These are phyloP conservation scores for Heliconius himera DNA, from an alignment of 1,140 invertebrate species.

Conservation along the genomic window DNA sequence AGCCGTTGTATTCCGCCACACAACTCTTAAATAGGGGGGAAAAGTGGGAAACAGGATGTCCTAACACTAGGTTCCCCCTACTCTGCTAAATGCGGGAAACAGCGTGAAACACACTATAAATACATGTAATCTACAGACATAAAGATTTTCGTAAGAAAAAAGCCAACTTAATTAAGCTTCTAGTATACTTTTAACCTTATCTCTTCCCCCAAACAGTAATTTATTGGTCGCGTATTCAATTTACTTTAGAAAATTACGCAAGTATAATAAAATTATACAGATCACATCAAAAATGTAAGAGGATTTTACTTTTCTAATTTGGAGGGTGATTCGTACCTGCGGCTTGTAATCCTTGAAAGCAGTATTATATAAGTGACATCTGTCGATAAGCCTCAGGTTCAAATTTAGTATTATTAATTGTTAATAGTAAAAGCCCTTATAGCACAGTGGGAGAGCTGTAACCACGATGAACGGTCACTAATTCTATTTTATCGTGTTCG, in stretches of 20 bases:
- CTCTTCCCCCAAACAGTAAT: conserved; percentile 55
- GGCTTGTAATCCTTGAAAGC: conserved; percentile 52
- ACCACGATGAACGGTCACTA: neutral
- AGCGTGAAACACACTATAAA: neutral
- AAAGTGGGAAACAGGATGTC: too few species aligned
- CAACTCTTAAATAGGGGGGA: too few species aligned
- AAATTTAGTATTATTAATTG: neutral
- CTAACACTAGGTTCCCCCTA: too few species aligned
- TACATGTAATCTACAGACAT: neutral
- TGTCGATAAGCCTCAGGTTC: conserved; percentile 2
- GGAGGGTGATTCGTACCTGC: conserved; percentile 56
- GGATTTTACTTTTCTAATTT: conserved; percentile 61
- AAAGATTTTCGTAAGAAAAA: neutral
- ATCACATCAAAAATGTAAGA: conserved; percentile 54
- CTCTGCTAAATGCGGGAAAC: too few species aligned
- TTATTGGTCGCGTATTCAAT: conserved; percentile 61
- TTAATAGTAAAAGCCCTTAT: neutral
- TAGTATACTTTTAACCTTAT: conserved; percentile 19
- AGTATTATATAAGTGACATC: conserved; percentile 20
- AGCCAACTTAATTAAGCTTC: neutral
- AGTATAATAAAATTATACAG: conserved; percentile 74
- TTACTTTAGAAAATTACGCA: conserved; percentile 57
- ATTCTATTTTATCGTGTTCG: neutral
- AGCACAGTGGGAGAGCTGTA: too few species aligned
- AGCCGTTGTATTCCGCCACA: neutral